A percentile compares a stretch with the other conserved stretches of the same genome.
phyloP scores from a whole-genome alignment of 2,113 vertebrate species.

The Amblyopsis rosae region DNA sequence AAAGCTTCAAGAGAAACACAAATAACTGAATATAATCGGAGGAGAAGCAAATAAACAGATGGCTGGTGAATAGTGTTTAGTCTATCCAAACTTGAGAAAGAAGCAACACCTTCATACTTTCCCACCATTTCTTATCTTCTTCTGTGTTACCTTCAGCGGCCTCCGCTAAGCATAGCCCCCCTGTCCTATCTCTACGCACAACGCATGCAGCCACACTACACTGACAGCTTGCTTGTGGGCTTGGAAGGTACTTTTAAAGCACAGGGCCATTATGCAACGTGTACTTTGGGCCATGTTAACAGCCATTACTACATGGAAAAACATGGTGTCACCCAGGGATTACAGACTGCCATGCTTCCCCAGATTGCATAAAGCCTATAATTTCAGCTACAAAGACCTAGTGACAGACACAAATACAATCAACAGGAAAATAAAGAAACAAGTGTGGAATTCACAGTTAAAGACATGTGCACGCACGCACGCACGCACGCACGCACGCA shows the following conservation, averaged over 20 bases:
- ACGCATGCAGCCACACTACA: slow-evolving; percentile 9
- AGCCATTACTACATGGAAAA: slow-evolving; percentile 75
- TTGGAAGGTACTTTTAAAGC: slow-evolving; percentile 21
- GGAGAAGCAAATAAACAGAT: too few species aligned
- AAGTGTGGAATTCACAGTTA: background rate
- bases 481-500: slow-evolving; percentile 16
- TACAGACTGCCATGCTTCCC: slow-evolving; percentile 70
- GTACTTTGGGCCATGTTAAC: slow-evolving; percentile 72
- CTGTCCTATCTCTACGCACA: too few species aligned
- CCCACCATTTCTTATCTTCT: slow-evolving; percentile 26
- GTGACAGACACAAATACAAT: background rate
- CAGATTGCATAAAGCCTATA: slow-evolving; percentile 60
- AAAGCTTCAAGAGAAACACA: too few species aligned
- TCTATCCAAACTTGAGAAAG: background rate
- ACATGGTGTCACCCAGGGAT: slow-evolving; percentile 73
- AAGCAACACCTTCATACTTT: background rate
- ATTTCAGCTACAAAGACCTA: slow-evolving; percentile 48
- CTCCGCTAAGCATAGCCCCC: background rate
- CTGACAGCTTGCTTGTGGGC: slow-evolving; percentile 15
- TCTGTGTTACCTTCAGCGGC: background rate
- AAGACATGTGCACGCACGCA: background rate
- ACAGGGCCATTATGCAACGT: slow-evolving; percentile 56
- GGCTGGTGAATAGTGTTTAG: background rate
- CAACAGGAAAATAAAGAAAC: background rate
- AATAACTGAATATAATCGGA: too few species aligned